phyloP scores from a whole-genome alignment of 2,888 invertebrate genomes.

The Scrobipalpa costella region DNA sequence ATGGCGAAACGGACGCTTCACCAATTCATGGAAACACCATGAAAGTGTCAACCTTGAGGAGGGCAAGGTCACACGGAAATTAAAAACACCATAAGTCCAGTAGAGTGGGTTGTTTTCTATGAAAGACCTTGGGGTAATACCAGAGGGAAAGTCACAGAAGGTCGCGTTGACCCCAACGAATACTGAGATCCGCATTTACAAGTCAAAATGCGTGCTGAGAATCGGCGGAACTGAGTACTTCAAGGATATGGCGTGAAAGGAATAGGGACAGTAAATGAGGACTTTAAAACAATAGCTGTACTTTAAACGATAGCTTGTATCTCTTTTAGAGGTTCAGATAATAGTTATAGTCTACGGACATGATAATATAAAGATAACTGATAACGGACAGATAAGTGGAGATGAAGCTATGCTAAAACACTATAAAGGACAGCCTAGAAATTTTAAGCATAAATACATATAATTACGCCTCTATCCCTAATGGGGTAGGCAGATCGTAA shows the following conservation, averaged over 20 bases:
- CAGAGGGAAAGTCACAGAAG: conserved; percentile 25
- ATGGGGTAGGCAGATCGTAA: no score
- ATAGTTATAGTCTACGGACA: background rate
- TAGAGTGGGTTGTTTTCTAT: conserved; percentile 30
- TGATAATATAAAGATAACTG: background rate
- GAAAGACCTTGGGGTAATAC: conserved; percentile 27
- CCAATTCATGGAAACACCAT: conserved; percentile 47
- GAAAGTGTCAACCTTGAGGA: conserved; percentile 45
- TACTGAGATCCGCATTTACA: conserved; percentile 24
- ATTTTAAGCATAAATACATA: no score
- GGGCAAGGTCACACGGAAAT: conserved; percentile 64
- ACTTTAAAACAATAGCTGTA: background rate
- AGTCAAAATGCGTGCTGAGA: conserved; percentile 21
- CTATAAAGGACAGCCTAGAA: no score
- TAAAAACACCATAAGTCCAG: conserved; percentile 45
- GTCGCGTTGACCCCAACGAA: conserved; percentile 25
- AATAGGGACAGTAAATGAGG: background rate
- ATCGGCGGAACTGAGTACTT: conserved; percentile 25
- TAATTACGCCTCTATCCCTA: no score
- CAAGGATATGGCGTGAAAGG: conserved; percentile 22
- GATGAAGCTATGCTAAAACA: no score
- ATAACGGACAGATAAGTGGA: no score
- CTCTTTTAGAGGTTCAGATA: background rate
- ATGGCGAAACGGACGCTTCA: conserved; percentile 35
- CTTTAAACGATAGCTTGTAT: background rate